Evolutionary conservation across 1,140 invertebrate genomes (phyloP).

Genomic region (Hirudo medicinalis): DNA sequence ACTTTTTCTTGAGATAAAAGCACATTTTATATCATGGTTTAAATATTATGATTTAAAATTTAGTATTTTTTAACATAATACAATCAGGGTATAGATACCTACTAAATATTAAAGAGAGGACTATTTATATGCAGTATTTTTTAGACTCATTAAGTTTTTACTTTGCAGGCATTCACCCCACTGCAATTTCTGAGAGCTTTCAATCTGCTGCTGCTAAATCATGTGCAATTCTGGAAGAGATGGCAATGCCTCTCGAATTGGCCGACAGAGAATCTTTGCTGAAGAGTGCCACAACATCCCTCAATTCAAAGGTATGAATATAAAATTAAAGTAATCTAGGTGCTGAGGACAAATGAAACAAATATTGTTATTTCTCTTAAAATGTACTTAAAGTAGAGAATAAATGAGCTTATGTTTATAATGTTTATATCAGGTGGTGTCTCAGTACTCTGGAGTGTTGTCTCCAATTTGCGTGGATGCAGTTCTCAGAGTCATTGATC

Average conservation of each 20-base stretch:
- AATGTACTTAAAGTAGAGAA: no score
- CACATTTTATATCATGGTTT: no score
- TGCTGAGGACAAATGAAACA: no score
- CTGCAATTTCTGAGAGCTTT: conserved; percentile 89
- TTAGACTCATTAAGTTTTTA: no score
- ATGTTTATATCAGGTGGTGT: conserved; percentile 58
- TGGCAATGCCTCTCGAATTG: conserved; percentile 75
- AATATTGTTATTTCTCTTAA: no score
- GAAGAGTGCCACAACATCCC: conserved; percentile 86
- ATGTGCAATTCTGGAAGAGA: conserved; percentile 68
- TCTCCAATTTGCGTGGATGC: conserved; percentile 94
- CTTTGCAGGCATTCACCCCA: conserved; percentile 73
- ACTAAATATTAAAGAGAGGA: no score
- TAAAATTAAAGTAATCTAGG: not conserved
- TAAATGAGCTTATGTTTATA: no score
- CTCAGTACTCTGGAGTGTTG: conserved; percentile 83
- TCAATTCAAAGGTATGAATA: conserved; percentile 78
- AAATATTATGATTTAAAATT: no score
- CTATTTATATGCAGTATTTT: no score
- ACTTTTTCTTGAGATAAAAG: no score
- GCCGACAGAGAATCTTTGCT: conserved; percentile 71
- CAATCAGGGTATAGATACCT: not conserved
- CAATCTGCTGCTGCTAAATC: conserved; percentile 73
- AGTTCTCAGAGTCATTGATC: conserved; percentile 70
- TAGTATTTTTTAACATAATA: no score